Conservation (phyloP, 2,113 vertebrate genomes). For the Himantopus leucocephalus region DNA sequence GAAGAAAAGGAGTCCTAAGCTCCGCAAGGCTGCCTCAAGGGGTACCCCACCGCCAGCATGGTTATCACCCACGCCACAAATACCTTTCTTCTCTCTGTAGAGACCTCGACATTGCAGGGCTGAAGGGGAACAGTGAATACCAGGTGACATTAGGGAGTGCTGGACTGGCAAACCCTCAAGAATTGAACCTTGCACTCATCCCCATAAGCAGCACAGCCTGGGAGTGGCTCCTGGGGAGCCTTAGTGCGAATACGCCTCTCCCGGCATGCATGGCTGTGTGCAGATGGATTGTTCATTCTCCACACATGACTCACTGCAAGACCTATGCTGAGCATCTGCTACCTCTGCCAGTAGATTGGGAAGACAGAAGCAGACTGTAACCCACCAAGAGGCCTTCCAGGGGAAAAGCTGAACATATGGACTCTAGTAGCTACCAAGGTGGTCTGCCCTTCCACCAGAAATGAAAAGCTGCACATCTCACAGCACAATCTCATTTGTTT, state of each 20-base stretch:
- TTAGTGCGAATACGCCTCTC: not conserved
- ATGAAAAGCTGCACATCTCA: not conserved
- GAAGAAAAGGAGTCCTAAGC: not conserved
- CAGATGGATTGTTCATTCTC: not conserved
- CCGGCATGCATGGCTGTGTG: rapidly evolving
- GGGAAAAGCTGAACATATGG: not conserved
- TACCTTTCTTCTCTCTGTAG: not conserved
- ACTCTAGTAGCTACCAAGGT: not conserved
- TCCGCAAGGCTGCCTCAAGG: not conserved
- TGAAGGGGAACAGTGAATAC: not conserved
- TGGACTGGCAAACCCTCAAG: not conserved
- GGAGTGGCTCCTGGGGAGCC: not conserved
- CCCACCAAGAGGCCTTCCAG: not conserved
- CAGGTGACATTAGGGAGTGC: not conserved
- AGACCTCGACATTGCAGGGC: not conserved
- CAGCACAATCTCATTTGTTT: not conserved
- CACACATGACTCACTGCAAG: not conserved
- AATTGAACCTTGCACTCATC: not conserved
- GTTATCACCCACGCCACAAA: not conserved
- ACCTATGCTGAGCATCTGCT: slow-evolving; percentile 8
- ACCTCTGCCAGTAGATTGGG: not conserved
- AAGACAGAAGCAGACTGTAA: not conserved
- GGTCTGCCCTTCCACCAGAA: not conserved
- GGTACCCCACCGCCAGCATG: not conserved
- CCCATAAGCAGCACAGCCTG: not conserved